A percentile compares a stretch with the other conserved stretches of the same genome.
Evolutionary conservation across 2,888 invertebrate species (phyloP).

Genomic region (Philhelius pedissequus): DNA sequence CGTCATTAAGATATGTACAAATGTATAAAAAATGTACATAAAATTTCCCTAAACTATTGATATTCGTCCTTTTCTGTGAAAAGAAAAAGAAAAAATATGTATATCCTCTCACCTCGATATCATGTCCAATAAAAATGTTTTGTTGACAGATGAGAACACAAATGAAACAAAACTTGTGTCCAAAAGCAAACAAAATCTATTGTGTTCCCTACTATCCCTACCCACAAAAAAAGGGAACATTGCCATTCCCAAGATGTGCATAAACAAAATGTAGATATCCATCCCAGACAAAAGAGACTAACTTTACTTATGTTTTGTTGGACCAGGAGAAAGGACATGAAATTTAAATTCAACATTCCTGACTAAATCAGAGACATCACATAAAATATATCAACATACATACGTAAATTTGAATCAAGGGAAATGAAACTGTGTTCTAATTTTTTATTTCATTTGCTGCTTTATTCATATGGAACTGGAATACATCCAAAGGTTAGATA

Average conservation of each 20-base stretch:
- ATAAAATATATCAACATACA: neutral
- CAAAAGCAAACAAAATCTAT: neutral
- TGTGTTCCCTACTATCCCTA: neutral
- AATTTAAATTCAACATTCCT: slow-evolving; percentile 2
- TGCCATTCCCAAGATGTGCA: neutral
- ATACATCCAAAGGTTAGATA: neutral
- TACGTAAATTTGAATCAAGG: neutral
- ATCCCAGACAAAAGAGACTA: neutral
- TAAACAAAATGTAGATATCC: neutral
- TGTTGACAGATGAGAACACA: neutral
- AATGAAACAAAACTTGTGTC: neutral
- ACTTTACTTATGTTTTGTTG: neutral
- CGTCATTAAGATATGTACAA: neutral
- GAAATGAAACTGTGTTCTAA: neutral
- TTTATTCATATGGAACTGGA: neutral
- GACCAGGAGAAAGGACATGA: neutral
- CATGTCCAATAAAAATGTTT: neutral
- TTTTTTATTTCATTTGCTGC: neutral
- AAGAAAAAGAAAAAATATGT: neutral
- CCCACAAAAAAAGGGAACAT: neutral
- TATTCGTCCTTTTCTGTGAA: neutral
- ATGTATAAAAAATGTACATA: neutral
- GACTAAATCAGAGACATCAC: neutral
- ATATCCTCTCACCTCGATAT: neutral
- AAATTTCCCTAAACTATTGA: neutral